Conservation (phyloP, 2,113 vertebrate genomes). For the Oryzias javanicus region DNA sequence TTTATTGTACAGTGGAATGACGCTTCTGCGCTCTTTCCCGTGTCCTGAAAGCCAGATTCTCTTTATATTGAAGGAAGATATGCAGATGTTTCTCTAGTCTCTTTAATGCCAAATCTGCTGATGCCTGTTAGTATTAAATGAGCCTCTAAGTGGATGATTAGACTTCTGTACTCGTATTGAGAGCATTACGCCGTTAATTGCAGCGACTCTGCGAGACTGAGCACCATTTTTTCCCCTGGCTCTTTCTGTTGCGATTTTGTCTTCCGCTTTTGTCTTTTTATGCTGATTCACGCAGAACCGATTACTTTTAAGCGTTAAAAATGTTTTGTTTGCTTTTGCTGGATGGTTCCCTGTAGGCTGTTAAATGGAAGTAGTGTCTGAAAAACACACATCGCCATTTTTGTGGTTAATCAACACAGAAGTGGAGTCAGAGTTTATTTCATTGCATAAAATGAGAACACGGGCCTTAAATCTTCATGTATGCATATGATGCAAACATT, state of each 20-base stretch:
- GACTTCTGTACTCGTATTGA: not conserved
- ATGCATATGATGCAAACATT: too few relatives aligned
- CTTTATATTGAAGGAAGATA: not conserved
- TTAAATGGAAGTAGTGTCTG: too few relatives aligned
- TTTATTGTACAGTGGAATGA: too few relatives aligned
- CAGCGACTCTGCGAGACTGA: not conserved
- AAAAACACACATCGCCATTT: too few relatives aligned
- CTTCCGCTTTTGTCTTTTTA: not conserved
- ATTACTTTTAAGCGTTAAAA: too few relatives aligned
- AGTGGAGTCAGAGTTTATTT: too few relatives aligned
- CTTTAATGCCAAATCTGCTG: not conserved
- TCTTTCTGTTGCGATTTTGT: not conserved
- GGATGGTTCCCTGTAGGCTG: too few relatives aligned
- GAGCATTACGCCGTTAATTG: not conserved
- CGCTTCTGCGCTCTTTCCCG: not conserved
- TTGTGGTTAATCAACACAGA: too few relatives aligned
- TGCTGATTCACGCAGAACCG: too few relatives aligned
- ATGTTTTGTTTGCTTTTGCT: too few relatives aligned
- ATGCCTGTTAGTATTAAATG: not conserved
- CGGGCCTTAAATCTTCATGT: too few relatives aligned
- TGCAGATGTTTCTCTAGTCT: constrained; percentile 5
- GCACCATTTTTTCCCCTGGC: not conserved
- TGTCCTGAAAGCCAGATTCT: not conserved
- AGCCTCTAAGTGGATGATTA: not conserved
- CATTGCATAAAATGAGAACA: too few relatives aligned